Evolutionary conservation across 2,797 vertebrate species (phyloP), one percentile per base, ranked within the genome.

Genomic region (Falco novaeseelandiae): DNA sequence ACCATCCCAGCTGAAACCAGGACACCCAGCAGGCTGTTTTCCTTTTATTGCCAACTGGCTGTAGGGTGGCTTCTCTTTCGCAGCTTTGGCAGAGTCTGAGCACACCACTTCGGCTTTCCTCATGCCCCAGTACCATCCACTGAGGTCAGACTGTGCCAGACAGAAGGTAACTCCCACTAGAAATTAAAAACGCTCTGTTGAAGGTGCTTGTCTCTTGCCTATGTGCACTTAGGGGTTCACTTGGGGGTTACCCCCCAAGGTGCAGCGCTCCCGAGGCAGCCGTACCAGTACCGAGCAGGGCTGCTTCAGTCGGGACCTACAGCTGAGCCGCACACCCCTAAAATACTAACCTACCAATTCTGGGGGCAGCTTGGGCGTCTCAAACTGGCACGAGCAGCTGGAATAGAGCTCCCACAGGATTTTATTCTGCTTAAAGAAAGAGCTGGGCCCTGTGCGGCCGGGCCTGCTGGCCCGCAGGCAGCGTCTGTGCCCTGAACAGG

Each of bases 371-470:
- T 15, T 11, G 32, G 14, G 32, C 10, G 8, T 17, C 49, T 51
- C 20, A 14, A 42, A 30, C 8, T 10, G 15, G 26, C n/a, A 65
- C 0, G 0, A 91, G 25, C 25, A 30, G 42, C 16, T 17, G 42
- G 4, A 55, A 23, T 1, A 7, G 2, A 9, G 7, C 6, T 84
- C 30, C 22, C 10, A 27, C 2, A 1, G 55, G 18, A 17, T 2
- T 55, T 78, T 20, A 21, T 30, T 34, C 55, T 34, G 16, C 5
- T 36, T 29, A 22, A 77, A 92, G 18, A 0, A 8, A 34, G 38
- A 49, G 11, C 9, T 0, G 5, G 38, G 12, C 4, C 1, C 36
- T 6, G n/a, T 0, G 13, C 1, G 34, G 51, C 36, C 1, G 6
- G 27, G 34, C 26, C 40, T 1, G 27, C 20, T 4, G 20, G 10